A percentile compares a stretch with the other conserved stretches of the same genome.
Conservation (phyloP, 2,113 vertebrate genomes). For the Cairina moschata region DNA sequence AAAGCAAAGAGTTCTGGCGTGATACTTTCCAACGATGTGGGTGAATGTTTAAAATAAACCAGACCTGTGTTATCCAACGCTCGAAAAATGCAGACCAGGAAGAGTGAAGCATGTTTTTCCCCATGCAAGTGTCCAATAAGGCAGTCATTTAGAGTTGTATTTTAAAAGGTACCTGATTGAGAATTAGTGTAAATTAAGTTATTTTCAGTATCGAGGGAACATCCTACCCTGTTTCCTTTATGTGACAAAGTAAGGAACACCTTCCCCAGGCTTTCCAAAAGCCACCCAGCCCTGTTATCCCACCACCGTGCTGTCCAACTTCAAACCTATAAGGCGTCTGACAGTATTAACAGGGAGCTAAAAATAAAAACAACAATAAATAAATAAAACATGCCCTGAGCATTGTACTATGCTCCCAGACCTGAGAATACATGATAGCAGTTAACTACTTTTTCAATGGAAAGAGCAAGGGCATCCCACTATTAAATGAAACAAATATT, state of each 20-base stretch:
- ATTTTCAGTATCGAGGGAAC: neutral
- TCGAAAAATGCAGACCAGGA: neutral
- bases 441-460: neutral
- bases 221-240: neutral
- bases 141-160: neutral
- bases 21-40: rapidly evolving
- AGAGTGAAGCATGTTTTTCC: neutral
- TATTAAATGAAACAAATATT: slow-evolving; percentile 54
- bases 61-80: neutral
- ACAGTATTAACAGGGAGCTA: rapidly evolving
- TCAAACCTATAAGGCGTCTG: rapidly evolving
- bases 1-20: neutral
- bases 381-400: rapidly evolving
- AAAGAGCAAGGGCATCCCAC: slow-evolving; percentile 32
- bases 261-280: neutral
- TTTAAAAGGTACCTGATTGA: neutral
- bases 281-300: neutral
- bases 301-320: neutral
- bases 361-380: too few species aligned
- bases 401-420: rapidly evolving
- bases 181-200: neutral
- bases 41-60: neutral
- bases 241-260: neutral
- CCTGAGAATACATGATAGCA: neutral
- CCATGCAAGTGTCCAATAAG: neutral